Evolutionary conservation across 2,797 vertebrate species (phyloP).

Genomic region (Rhinoraja longicauda): DNA sequence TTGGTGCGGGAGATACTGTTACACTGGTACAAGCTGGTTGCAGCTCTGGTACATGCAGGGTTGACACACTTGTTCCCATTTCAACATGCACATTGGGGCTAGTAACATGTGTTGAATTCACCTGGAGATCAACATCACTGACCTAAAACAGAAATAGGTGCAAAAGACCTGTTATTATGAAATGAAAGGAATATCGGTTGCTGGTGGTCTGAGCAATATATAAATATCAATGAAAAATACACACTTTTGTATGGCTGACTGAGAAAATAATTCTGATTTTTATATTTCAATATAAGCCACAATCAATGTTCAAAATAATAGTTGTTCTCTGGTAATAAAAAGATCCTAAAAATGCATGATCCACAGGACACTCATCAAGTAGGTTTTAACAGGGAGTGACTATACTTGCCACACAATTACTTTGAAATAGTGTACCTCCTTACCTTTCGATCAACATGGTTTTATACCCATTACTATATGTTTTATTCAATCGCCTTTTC

Average conservation of each 20-base stretch:
- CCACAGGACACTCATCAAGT: background rate
- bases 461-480: background rate
- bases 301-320: background rate
- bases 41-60: constrained; percentile 72
- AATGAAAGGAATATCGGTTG: background rate
- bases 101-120: constrained; percentile 65
- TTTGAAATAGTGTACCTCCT: background rate
- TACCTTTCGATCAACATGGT: background rate
- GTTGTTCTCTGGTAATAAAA: background rate
- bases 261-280: background rate
- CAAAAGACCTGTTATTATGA: constrained; percentile 15
- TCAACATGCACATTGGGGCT: constrained; percentile 67
- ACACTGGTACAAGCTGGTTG: constrained; percentile 69
- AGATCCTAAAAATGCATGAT: background rate
- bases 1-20: constrained; percentile 76
- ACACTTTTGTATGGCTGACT: background rate
- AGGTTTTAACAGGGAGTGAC: background rate
- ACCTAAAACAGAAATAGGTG: constrained; percentile 58
- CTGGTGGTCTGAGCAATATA: background rate
- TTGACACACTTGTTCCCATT: constrained; percentile 69
- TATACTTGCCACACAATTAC: background rate
- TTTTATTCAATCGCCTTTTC: background rate
- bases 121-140: constrained; percentile 71
- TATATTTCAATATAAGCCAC: background rate
- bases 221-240: background rate